Conservation (phyloP, 1,140 invertebrate species). For the Drosophila lacertosa region DNA sequence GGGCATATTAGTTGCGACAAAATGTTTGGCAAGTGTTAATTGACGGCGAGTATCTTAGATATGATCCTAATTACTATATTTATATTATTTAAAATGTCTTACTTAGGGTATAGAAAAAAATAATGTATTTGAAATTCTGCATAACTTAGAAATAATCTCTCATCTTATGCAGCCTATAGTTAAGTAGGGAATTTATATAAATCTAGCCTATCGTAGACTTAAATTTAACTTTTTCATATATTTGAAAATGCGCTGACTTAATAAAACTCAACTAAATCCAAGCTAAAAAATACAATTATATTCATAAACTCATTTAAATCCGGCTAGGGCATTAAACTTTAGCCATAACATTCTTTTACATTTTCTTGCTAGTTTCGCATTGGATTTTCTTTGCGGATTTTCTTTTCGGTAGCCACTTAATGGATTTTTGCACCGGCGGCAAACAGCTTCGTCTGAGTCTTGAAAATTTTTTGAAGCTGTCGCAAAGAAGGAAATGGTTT, state of each 20-base stretch:
- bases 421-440: conserved; percentile 46
- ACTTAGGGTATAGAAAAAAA: too few species aligned
- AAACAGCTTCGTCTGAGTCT: conserved; percentile 17
- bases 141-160: too few species aligned
- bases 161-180: too few species aligned
- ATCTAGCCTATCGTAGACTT: too few species aligned
- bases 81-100: too few species aligned
- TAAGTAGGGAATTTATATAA: too few species aligned
- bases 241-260: not conserved
- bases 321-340: conserved; percentile 5
- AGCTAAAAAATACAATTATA: not conserved
- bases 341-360: not conserved
- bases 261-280: not conserved
- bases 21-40: not conserved
- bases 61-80: too few species aligned
- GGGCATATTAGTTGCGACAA: not conserved
- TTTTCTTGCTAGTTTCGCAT: conserved; percentile 10
- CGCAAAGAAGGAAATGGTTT: conserved; percentile 24
- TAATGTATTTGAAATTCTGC: too few species aligned
- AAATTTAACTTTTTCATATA: not conserved
- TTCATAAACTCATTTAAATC: conserved; percentile 11
- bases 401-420: conserved; percentile 37
- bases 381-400: conserved; percentile 1
- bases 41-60: too few species aligned
- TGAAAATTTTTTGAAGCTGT: conserved; percentile 17